phyloP scores from a whole-genome alignment of 2,113 vertebrate genomes.

The Cathartes aura region DNA sequence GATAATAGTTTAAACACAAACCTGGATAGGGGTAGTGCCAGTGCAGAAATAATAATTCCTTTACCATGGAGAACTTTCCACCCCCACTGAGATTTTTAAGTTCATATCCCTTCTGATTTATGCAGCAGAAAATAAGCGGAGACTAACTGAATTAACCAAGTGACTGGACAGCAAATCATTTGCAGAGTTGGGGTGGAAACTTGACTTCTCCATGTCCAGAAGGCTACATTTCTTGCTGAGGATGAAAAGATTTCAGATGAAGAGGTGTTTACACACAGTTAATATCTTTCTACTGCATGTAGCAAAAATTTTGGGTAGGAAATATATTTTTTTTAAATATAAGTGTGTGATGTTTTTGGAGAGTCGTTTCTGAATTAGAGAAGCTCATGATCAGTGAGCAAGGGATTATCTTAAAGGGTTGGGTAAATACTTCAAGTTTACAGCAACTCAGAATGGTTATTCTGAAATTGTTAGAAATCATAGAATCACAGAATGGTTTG shows the following conservation, averaged over 20 bases:
- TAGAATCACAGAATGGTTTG: no score
- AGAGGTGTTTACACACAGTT: neutral
- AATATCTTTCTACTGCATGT: neutral
- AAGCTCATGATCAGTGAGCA: neutral
- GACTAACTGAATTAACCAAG: slow-evolving; percentile 2
- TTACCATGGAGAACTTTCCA: neutral
- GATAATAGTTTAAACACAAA: neutral
- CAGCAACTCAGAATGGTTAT: neutral
- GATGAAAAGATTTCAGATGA: neutral
- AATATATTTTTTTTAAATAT: neutral
- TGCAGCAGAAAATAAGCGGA: neutral
- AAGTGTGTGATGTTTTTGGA: neutral
- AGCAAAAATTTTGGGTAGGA: neutral
- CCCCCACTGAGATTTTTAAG: neutral
- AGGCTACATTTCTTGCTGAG: neutral
- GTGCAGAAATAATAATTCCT: neutral
- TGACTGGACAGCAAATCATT: neutral
- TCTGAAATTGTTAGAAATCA: neutral
- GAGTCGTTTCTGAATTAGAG: neutral
- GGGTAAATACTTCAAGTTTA: neutral
- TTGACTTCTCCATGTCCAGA: neutral
- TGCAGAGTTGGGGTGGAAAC: neutral
- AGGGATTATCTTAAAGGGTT: neutral
- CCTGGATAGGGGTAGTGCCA: neutral
- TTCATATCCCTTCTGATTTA: neutral